Percentiles rank a stretch among this genome's conserved stretches.
phyloP scores from a whole-genome alignment of 2,113 vertebrate species.

The Apodemus sylvaticus region DNA sequence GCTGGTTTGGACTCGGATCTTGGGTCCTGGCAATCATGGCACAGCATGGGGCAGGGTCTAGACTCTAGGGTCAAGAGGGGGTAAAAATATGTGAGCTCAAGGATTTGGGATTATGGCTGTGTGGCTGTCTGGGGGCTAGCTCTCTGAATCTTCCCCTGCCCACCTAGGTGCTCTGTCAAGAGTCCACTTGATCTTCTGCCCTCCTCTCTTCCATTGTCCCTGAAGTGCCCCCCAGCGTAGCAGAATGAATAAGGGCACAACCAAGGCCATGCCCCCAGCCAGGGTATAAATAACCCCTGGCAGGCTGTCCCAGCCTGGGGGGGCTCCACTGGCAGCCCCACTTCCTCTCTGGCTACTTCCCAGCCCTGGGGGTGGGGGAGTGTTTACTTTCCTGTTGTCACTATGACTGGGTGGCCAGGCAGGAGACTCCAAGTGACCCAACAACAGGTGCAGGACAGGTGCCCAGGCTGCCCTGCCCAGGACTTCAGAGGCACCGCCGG shows the following conservation, averaged over 20 bases:
- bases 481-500: conserved; percentile 71
- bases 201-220: not conserved
- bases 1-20: not conserved
- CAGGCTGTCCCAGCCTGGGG: conserved; percentile 59
- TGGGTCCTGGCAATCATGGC: not conserved
- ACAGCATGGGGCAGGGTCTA: not conserved
- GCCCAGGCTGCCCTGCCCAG: conserved; percentile 66
- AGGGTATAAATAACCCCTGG: conserved; percentile 76
- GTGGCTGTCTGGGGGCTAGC: not conserved
- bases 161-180: not conserved
- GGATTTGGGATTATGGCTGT: not conserved
- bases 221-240: not conserved
- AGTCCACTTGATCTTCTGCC: not conserved
- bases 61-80: not conserved
- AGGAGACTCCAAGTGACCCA: conserved; percentile 67
- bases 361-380: conserved; percentile 41
- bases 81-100: not conserved
- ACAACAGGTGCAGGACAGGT: conserved; percentile 81
- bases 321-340: conserved; percentile 70
- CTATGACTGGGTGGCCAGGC: conserved; percentile 71
- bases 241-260: not conserved
- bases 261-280: conserved; percentile 66
- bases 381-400: conserved; percentile 80
- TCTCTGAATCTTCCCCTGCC: not conserved
- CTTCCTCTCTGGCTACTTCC: conserved; percentile 75